Percentiles rank a stretch among this genome's conserved stretches.
These are phyloP conservation scores for Ambastaia sidthimunki DNA, from an alignment of 2,797 vertebrate species.

Conservation along the genomic window DNA sequence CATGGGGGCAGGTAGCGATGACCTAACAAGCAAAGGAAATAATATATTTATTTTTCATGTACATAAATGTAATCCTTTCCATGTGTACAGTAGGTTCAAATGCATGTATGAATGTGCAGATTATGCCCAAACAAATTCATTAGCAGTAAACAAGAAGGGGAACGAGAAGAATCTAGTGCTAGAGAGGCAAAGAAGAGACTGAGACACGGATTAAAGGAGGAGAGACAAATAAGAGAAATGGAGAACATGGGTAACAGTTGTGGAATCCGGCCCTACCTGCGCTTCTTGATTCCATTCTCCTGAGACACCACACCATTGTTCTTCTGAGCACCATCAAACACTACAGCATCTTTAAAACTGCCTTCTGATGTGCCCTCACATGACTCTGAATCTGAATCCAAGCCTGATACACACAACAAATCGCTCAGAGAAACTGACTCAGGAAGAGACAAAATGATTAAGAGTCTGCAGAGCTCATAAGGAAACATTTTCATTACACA, in stretches of 20 bases:
- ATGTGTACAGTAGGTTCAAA: too few species aligned
- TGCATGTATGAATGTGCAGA: background rate
- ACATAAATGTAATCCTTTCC: background rate
- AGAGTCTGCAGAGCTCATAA: too few species aligned
- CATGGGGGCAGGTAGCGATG: conserved; percentile 89
- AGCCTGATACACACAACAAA: conserved; percentile 79
- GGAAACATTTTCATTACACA: too few species aligned
- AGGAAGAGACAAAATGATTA: too few species aligned
- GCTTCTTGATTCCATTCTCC: conserved; percentile 91
- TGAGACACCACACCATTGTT: conserved; percentile 81
- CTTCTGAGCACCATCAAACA: conserved; percentile 75
- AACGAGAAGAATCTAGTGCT: background rate
- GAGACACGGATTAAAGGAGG: background rate
- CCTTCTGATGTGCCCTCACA: conserved; percentile 89
- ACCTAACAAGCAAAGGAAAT: conserved; percentile 72
- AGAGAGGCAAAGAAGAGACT: conserved; percentile 1
- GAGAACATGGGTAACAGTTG: background rate
- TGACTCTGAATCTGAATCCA: conserved; percentile 91
- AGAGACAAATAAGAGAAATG: background rate
- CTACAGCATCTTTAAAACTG: conserved; percentile 84
- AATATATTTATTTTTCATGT: background rate
- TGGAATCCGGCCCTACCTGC: conserved; percentile 81
- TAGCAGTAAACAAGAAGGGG: background rate
- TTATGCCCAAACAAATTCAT: background rate
- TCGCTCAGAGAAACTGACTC: too few species aligned